Conservation (phyloP, 2,113 vertebrate genomes). For the Cygnus atratus region DNA sequence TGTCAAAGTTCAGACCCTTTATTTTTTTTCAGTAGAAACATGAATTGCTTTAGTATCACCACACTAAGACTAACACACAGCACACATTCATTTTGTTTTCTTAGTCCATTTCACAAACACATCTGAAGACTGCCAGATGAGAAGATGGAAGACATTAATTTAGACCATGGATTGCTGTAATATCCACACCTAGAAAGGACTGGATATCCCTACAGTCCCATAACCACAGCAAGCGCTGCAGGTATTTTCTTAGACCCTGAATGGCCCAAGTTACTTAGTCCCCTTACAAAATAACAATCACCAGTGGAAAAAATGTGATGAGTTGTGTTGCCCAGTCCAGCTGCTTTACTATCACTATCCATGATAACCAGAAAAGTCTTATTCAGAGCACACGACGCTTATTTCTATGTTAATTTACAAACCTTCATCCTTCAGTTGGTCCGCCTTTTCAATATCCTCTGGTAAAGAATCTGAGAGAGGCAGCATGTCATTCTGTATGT, state of each 20-base stretch:
- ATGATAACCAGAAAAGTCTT: neutral
- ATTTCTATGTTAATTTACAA: slow-evolving; percentile 27
- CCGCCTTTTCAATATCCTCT: slow-evolving; percentile 88
- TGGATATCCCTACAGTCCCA: neutral
- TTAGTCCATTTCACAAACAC: neutral
- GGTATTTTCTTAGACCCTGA: neutral
- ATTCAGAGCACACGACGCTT: neutral
- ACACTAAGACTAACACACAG: neutral
- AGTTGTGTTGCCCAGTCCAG: neutral
- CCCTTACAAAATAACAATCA: neutral
- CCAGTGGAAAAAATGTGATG: neutral
- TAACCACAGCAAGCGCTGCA: neutral
- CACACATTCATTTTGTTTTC: neutral
- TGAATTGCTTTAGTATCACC: neutral
- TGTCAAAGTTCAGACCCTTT: neutral
- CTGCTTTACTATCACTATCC: neutral
- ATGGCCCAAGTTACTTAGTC: neutral
- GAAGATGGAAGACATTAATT: neutral
- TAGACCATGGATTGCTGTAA: neutral
- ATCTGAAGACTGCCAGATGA: neutral
- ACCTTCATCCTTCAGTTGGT: slow-evolving; percentile 98
- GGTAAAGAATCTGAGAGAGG: slow-evolving; percentile 82
- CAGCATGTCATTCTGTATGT: slow-evolving; percentile 84
- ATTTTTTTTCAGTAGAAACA: neutral
- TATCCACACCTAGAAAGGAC: neutral